A percentile compares a stretch with the other conserved stretches of the same genome.
Conservation (phyloP, 2,113 vertebrate genomes). For the Sakesphorus luctuosus region DNA sequence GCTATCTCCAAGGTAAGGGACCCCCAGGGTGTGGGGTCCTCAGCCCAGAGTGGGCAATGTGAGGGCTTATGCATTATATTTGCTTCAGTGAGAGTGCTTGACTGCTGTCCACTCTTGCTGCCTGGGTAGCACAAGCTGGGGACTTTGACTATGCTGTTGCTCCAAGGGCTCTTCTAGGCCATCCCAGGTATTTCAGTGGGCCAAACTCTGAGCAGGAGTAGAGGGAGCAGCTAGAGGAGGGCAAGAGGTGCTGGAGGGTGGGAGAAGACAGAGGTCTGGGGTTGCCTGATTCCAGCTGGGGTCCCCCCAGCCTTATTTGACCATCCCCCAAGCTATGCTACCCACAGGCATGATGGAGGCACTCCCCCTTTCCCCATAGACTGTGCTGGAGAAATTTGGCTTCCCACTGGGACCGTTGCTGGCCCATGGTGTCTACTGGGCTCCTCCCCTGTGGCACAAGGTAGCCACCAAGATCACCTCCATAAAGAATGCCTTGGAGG, state of each 20-base stretch:
- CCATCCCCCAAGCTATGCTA: neutral
- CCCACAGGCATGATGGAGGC: neutral
- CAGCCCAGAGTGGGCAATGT: neutral
- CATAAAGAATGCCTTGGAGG: neutral
- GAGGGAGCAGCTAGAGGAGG: neutral
- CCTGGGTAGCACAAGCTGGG: neutral
- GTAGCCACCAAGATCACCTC: neutral
- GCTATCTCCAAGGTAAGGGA: neutral
- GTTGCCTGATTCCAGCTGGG: neutral
- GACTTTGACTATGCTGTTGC: neutral
- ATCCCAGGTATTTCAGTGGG: neutral
- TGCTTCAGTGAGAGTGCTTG: neutral
- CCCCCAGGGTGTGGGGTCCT: neutral
- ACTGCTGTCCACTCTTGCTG: neutral
- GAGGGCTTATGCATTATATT: neutral
- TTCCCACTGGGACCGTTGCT: neutral
- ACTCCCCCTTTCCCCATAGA: rapidly evolving
- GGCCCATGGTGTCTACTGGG: neutral
- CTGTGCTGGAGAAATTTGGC: neutral
- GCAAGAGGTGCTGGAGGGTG: neutral
- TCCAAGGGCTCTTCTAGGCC: neutral
- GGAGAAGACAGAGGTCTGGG: neutral
- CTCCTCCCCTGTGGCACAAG: neutral
- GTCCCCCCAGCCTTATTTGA: neutral
- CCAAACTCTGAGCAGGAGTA: neutral